Base-by-base conservation (phyloP, 2,888 invertebrate species). In the Aproaerema taeniolella region DNA sequence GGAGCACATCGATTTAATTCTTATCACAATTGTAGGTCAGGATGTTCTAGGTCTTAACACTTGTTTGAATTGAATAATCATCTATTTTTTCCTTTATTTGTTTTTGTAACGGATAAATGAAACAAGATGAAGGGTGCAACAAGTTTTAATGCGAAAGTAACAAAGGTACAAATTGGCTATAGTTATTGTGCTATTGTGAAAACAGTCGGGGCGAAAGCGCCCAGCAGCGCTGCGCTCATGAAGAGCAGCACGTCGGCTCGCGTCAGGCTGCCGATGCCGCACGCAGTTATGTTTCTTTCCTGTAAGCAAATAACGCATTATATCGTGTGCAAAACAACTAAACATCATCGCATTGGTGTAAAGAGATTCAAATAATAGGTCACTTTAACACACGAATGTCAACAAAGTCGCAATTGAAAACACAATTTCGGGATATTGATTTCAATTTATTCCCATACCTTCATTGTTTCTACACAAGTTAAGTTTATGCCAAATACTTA, bases 131-230 rank as follows among this genome's bases (percentile, higher is more conserved):
- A 61, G 53, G 50, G 63, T 76, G 78, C 73, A 80, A 80, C 72
- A 74, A 65, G 37, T 75, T 82, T 79, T 77, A 82, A 74, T 82
- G 63, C 58, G 56, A 73, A 72, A 71, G 59, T 82, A 79, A 78
- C 78, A 79, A 82, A 79, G 67, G 71, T 82, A 81, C 62, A 81
- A 80, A 79, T 69, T 51, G 8, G n/a, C 30, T 37, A 24, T 20
- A 16, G 20, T 29, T n/a, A n/a, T n/a, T 13, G 11, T 26, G n/a
- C 17, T 48, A 57, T 59, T 45, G 64, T 43, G 52, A 50, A 25
- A 65, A 44, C 33, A 59, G 45, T 30, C 49, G 48, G 37, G 50
- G 46, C 9, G 38, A 48, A 39, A 66, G 38, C 15, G 12, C 55
- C 47, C 32, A 70, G 32, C 15, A 66, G 29, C 31, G 54, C 48